Conservation (phyloP, 2,888 invertebrate genomes). For the Drosophila villosipedis region DNA sequence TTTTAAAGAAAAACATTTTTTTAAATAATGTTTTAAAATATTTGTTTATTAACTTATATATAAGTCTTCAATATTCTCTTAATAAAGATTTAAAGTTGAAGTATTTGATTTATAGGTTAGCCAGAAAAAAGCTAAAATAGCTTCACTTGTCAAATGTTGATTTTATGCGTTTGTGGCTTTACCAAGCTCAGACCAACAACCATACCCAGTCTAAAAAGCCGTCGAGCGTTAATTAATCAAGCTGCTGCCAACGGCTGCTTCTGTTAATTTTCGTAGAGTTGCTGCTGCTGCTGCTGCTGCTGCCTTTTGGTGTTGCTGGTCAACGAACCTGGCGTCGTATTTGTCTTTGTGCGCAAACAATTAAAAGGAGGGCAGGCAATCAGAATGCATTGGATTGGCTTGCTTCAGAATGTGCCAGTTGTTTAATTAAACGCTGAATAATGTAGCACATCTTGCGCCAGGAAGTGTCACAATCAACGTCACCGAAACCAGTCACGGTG, state of each 20-base stretch:
- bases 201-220: constrained; percentile 48
- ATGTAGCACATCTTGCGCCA: constrained; percentile 56
- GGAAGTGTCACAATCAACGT: constrained; percentile 52
- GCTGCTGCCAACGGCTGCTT: constrained; percentile 45
- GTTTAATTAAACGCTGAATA: constrained; percentile 75
- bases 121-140: constrained; percentile 23
- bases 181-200: constrained; percentile 27
- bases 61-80: background rate
- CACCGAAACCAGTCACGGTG: background rate
- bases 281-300: constrained; percentile 27
- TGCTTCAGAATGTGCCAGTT: constrained; percentile 17
- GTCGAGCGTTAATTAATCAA: constrained; percentile 75
- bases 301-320: constrained; percentile 47
- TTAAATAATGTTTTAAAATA: background rate
- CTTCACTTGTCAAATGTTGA: constrained; percentile 20
- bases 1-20: background rate
- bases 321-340: constrained; percentile 63
- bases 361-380: constrained; percentile 43
- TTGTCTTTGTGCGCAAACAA: constrained; percentile 58
- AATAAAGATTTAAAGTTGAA: background rate
- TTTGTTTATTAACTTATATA: background rate
- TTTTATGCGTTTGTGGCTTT: constrained; percentile 45
- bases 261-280: constrained; percentile 19
- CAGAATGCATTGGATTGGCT: constrained; percentile 47
- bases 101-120: background rate